A percentile compares a stretch with the other conserved stretches of the same genome.
These are phyloP conservation scores for Oncopeltus fasciatus DNA, from an alignment of 1,140 invertebrate species.

Conservation along the genomic window DNA sequence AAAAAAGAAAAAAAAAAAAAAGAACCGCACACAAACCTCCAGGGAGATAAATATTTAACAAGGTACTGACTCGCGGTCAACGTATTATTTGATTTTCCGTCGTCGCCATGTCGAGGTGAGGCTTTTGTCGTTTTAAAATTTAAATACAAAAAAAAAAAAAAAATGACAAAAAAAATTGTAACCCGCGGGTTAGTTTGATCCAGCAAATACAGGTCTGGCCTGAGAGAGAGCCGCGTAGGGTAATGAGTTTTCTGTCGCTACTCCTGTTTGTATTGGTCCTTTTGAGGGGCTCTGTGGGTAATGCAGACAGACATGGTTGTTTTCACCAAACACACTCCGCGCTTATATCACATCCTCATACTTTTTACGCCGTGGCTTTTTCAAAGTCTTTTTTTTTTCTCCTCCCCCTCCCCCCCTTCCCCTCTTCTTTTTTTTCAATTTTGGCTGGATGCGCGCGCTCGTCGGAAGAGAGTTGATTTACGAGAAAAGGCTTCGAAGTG, in stretches of 20 bases:
- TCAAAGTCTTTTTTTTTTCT: too few relatives aligned
- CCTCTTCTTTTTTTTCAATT: conserved; percentile 10
- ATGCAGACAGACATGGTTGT: not conserved
- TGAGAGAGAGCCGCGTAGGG: not conserved
- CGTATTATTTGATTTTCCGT: conserved; percentile 6
- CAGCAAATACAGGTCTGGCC: not conserved
- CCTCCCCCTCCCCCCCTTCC: too few relatives aligned
- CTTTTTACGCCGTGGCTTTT: too few relatives aligned
- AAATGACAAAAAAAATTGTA: not conserved
- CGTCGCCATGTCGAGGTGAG: not conserved
- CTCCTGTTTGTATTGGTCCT: not conserved
- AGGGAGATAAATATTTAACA: conserved; percentile 6
- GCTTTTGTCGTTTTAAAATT: conserved; percentile 4
- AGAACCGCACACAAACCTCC: not conserved
- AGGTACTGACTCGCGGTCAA: not conserved
- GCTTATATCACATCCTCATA: not conserved
- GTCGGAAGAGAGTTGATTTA: not conserved
- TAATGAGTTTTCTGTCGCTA: conserved; percentile 8
- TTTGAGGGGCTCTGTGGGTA: not conserved
- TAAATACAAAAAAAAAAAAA: not conserved
- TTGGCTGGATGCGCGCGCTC: not conserved
- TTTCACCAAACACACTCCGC: not conserved
- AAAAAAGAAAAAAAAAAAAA: not conserved
- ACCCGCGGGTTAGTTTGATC: not conserved
- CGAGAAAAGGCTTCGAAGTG: not conserved